Percentiles rank a stretch among this genome's conserved stretches.
phyloP scores from a whole-genome alignment of 2,113 vertebrate genomes.

The Cygnus buccinator region DNA sequence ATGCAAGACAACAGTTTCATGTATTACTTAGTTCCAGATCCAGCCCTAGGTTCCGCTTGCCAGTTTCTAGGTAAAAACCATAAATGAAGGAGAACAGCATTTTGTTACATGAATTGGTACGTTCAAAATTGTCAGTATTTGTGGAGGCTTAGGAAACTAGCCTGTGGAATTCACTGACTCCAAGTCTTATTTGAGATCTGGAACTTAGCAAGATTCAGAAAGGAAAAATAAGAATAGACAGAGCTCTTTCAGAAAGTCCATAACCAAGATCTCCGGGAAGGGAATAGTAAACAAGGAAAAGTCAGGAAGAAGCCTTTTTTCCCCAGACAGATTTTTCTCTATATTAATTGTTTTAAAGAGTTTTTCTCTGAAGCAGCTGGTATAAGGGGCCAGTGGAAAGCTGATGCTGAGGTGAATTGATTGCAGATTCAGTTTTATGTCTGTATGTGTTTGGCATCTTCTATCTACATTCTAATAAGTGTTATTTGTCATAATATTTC shows the following conservation, averaged over 20 bases:
- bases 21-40: neutral
- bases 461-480: neutral
- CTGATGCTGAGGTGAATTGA: neutral
- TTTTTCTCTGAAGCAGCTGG: neutral
- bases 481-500: neutral
- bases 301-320: neutral
- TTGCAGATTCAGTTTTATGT: neutral
- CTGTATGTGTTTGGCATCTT: neutral
- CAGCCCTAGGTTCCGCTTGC: neutral
- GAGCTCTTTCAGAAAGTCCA: neutral
- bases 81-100: neutral
- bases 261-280: neutral
- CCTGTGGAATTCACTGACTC: neutral
- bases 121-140: accelerated
- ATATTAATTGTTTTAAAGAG: neutral
- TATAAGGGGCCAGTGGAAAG: neutral
- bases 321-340: neutral
- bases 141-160: neutral
- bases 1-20: neutral
- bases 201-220: neutral
- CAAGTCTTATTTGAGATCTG: neutral
- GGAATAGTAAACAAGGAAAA: neutral
- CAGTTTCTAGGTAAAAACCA: neutral
- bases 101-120: neutral
- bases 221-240: neutral